Percentiles rank a stretch among this genome's conserved stretches.
Evolutionary conservation across 1,140 invertebrate species (phyloP).

Genomic region (Drosophila ambigua): DNA sequence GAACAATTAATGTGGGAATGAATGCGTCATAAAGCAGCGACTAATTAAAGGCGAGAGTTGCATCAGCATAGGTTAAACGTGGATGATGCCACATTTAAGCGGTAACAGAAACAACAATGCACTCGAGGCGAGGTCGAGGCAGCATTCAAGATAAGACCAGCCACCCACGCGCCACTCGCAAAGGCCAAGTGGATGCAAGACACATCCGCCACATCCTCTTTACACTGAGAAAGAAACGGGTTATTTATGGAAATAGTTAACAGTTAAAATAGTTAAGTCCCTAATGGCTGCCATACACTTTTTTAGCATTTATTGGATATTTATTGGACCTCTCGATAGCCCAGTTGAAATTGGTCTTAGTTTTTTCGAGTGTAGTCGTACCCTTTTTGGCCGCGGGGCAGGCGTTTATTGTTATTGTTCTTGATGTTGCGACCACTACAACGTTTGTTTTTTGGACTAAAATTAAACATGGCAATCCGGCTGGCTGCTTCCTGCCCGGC

Average conservation of each 20-base stretch:
- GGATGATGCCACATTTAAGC: slow-evolving; percentile 8
- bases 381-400: slow-evolving; percentile 2
- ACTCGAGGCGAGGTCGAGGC: slow-evolving; percentile 46
- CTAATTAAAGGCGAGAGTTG: slow-evolving; percentile 11
- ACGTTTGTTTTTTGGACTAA: slow-evolving; percentile 44
- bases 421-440: slow-evolving; percentile 25
- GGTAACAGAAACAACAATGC: slow-evolving; percentile 30
- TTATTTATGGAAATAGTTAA: too few species aligned
- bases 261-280: too few species aligned
- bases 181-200: slow-evolving; percentile 70
- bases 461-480: slow-evolving; percentile 51
- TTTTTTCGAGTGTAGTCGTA: too few species aligned
- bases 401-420: slow-evolving; percentile 15
- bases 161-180: slow-evolving; percentile 45
- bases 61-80: slow-evolving; percentile 1
- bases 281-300: too few species aligned
- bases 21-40: slow-evolving; percentile 14
- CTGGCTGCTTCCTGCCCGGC: slow-evolving; percentile 29
- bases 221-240: not conserved
- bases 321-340: too few species aligned
- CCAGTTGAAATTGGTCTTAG: too few species aligned
- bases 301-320: too few species aligned
- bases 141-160: slow-evolving; percentile 52
- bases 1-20: not conserved
- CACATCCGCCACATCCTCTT: slow-evolving; percentile 21